These are phyloP conservation scores for Lysandra bellargus DNA, from an alignment of 2,888 invertebrate species.

Conservation along the genomic window DNA sequence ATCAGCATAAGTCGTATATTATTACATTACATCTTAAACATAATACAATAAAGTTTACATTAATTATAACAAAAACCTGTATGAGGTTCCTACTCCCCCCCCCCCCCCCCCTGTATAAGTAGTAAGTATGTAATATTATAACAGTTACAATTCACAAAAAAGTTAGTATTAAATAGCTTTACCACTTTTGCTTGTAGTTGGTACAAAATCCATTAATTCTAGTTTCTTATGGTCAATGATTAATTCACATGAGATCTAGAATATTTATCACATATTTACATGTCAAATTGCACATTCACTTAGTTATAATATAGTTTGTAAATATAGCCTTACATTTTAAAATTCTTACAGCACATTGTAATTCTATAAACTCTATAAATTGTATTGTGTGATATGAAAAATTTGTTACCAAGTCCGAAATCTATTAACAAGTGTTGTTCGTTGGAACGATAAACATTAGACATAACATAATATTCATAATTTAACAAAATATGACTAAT, in stretches of 20 bases:
- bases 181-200: background rate
- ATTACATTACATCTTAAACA: too few relatives aligned
- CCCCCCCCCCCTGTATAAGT: too few relatives aligned
- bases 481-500: background rate
- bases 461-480: background rate
- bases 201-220: background rate
- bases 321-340: background rate
- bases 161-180: background rate
- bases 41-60: too few relatives aligned
- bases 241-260: background rate
- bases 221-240: background rate
- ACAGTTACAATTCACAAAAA: background rate
- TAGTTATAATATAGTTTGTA: background rate
- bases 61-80: too few relatives aligned
- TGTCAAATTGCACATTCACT: background rate
- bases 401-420: background rate
- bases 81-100: too few relatives aligned
- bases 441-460: background rate
- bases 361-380: background rate
- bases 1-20: too few relatives aligned
- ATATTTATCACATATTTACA: background rate
- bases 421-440: background rate
- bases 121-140: too few relatives aligned
- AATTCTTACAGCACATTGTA: background rate
- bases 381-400: conserved; percentile 4